Conservation (phyloP, 1,140 invertebrate genomes). For the Drosophila teissieri region DNA sequence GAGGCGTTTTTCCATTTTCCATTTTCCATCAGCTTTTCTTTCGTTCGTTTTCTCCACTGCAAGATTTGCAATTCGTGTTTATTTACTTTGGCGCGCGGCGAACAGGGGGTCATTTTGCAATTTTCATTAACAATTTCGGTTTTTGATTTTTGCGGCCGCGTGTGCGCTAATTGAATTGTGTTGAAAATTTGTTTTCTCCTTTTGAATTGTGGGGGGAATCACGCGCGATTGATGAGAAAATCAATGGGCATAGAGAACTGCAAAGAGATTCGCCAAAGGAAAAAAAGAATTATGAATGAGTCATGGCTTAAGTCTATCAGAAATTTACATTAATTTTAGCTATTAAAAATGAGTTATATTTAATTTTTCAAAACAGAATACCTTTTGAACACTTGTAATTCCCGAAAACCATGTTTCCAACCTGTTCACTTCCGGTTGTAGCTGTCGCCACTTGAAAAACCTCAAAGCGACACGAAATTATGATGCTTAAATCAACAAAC, state of each 20-base stretch:
- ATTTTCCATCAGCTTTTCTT: constrained; percentile 69
- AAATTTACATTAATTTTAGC: too few relatives aligned
- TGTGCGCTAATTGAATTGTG: constrained; percentile 74
- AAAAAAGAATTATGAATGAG: not conserved
- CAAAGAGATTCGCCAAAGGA: not conserved
- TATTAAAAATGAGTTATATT: too few relatives aligned
- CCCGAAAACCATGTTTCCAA: not conserved
- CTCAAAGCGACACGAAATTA: constrained; percentile 26
- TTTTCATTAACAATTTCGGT: constrained; percentile 75
- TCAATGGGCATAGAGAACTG: not conserved
- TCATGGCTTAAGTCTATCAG: not conserved
- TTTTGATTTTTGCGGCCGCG: constrained; percentile 53
- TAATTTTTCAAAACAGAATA: too few relatives aligned
- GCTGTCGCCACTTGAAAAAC: constrained; percentile 34
- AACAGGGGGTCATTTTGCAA: constrained; percentile 32
- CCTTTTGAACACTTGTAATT: too few relatives aligned
- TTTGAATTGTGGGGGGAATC: constrained; percentile 14
- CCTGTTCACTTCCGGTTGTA: constrained; percentile 22
- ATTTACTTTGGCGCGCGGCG: constrained; percentile 37
- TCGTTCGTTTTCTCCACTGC: constrained; percentile 28
- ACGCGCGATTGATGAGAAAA: constrained; percentile 36
- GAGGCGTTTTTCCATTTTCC: constrained; percentile 60
- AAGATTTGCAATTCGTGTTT: constrained; percentile 53
- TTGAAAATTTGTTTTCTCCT: constrained; percentile 50
- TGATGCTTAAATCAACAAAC: constrained; percentile 46